Conservation (phyloP, 2,888 invertebrate genomes). For the Microchrysa polita region DNA sequence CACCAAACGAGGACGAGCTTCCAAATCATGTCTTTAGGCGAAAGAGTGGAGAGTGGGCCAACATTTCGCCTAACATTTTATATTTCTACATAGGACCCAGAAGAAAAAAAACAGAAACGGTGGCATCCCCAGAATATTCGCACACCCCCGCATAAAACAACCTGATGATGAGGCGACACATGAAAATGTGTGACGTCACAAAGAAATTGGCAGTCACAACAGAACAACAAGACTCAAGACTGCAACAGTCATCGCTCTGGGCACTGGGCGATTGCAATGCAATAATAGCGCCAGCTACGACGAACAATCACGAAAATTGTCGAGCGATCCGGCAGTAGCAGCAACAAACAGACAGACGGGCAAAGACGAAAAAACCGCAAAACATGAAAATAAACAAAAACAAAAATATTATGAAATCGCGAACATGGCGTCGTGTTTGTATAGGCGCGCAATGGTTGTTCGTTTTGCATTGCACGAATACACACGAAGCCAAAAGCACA, state of each 20-base stretch:
- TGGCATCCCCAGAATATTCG: too few species aligned
- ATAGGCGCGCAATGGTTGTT: constrained; percentile 45
- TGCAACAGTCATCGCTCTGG: constrained; percentile 1
- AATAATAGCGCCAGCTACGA: background rate
- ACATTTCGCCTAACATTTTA: constrained; percentile 26
- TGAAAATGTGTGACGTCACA: constrained; percentile 32
- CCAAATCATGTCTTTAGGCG: too few species aligned
- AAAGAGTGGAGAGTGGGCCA: constrained; percentile 9
- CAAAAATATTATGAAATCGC: constrained; percentile 47
- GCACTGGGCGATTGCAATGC: constrained; percentile 13
- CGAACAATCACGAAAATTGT: background rate
- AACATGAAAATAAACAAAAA: constrained; percentile 44
- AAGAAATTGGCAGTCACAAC: constrained; percentile 27
- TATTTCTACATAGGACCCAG: constrained; percentile 6
- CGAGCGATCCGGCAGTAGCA: background rate
- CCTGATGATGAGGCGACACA: background rate
- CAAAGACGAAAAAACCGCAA: background rate
- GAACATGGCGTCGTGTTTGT: constrained; percentile 48
- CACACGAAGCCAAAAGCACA: constrained; percentile 29
- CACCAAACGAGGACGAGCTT: too few species aligned
- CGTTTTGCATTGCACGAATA: background rate
- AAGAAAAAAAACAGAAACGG: background rate
- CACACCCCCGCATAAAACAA: background rate
- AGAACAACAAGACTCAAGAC: too few species aligned
- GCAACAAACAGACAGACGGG: constrained; percentile 3